Evolutionary conservation across 2,113 vertebrate species (phyloP), one percentile per base, ranked within the genome.

Genomic region (Burhinus bistriatus): DNA sequence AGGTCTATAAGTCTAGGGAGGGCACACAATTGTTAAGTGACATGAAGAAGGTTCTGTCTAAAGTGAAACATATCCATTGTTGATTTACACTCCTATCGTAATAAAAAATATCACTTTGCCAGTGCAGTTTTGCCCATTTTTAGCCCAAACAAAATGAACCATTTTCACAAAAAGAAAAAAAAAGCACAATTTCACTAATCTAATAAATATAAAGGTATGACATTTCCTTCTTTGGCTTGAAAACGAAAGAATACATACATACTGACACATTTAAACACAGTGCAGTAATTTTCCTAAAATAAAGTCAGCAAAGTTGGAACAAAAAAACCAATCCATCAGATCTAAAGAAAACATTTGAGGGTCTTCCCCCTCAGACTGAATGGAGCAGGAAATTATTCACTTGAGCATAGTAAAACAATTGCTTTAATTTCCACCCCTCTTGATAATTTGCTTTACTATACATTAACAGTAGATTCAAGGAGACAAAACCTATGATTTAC

Each of bases 71-170:
- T 10, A 55, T 12, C 21, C 2, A 23, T 30, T 90, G 80, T 70
- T 58, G 1, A 61, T 77, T 87, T 77, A 70, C 3, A 80, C 3
- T 5, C 23, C 20, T 64, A 55, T 3, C 2, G 1, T 47, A 71
- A 77, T 14, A 72, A 72, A 59, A 91, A 71, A 17, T 20, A 81
- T 66, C 91, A 57, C 23, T 95, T 97, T 97, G 96, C 97, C 97
- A 97, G 11, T 90, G 97, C 93, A 95, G 96, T 90, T 96, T 96
- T 95, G 95, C 87, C 58, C 44, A 59, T 52, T 78, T 91, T 94
- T 47, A 83, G 58, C 32, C 66, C 38, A 66, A 83, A 83, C 38
- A 62, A 83, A 83, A 92, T 2, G 6, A 71, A 89, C 7, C 1
- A 58, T 51, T 82, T 79, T 79, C 57, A 75, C 22, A 25, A 51